A percentile compares a stretch with the other conserved stretches of the same genome.
Conservation (phyloP, 2,888 invertebrate species). For the Holacanthella duospinosa region DNA sequence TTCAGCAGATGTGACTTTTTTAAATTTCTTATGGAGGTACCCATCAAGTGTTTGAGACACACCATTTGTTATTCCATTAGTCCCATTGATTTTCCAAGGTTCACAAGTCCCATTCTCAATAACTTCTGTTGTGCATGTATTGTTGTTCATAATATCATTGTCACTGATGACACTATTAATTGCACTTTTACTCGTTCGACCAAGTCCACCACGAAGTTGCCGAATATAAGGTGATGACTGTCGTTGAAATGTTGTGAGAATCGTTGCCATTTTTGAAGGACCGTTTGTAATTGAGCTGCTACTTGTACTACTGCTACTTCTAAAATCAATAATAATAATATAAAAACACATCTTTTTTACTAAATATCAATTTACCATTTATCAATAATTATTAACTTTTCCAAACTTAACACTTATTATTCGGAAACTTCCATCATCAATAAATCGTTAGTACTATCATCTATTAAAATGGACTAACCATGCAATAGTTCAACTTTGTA, state of each 20-base stretch:
- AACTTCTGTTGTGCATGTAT: neutral
- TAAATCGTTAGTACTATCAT: too few relatives aligned
- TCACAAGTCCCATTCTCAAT: neutral
- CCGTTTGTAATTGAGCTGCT: neutral
- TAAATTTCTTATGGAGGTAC: constrained; percentile 87
- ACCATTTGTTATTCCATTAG: neutral
- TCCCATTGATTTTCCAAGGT: neutral
- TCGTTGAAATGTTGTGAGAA: neutral
- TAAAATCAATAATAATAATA: neutral
- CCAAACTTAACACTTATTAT: too few relatives aligned
- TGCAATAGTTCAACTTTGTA: too few relatives aligned
- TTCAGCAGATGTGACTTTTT: constrained; percentile 59
- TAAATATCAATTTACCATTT: neutral
- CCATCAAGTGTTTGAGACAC: constrained; percentile 38
- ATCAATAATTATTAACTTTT: too few relatives aligned
- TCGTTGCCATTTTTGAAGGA: neutral
- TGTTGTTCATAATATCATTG: constrained; percentile 4
- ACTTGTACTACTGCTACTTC: neutral
- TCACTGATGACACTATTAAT: neutral
- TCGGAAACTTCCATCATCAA: too few relatives aligned
- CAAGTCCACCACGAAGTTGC: neutral
- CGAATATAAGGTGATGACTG: neutral
- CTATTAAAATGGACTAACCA: too few relatives aligned
- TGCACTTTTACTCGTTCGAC: neutral
- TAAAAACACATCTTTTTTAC: neutral